These are phyloP conservation scores for Triplophysa rosa DNA, from an alignment of 2,113 vertebrate genomes.

Conservation along the genomic window DNA sequence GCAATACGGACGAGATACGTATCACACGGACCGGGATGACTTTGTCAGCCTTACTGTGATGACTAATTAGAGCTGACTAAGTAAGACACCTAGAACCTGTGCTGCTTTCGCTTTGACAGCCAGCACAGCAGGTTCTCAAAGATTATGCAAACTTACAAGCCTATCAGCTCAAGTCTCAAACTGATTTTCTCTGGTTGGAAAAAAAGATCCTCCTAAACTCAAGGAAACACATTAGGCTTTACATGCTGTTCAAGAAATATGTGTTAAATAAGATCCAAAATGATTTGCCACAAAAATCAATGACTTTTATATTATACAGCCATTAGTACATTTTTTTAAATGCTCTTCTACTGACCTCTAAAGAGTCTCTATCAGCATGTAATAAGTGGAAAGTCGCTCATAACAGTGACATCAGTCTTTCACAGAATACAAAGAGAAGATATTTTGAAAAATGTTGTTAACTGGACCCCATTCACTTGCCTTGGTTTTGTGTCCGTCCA, in stretches of 20 bases:
- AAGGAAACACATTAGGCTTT: not conserved
- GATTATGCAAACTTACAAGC: constrained; percentile 6
- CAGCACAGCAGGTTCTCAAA: constrained; percentile 30
- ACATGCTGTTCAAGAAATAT: not conserved
- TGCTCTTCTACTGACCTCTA: not conserved
- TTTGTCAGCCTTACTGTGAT: not conserved
- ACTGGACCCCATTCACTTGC: too few relatives aligned
- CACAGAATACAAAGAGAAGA: too few relatives aligned
- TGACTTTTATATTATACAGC: not conserved
- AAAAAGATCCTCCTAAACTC: not conserved
- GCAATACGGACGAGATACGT: not conserved
- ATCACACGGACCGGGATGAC: not conserved
- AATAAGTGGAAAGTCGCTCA: not conserved
- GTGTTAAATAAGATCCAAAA: not conserved
- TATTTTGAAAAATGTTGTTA: too few relatives aligned
- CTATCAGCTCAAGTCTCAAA: constrained; percentile 21
- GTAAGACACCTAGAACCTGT: not conserved
- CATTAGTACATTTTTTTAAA: not conserved
- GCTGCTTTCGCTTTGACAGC: constrained; percentile 27
- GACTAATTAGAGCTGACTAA: not conserved
- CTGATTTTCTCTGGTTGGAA: not conserved
- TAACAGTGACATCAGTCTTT: not conserved
- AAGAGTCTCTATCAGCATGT: not conserved
- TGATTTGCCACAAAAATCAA: not conserved
- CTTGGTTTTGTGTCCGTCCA: too few relatives aligned